A percentile compares a stretch with the other conserved stretches of the same genome.
Evolutionary conservation across 2,113 vertebrate genomes (phyloP).

Genomic region (Silurus glanis): DNA sequence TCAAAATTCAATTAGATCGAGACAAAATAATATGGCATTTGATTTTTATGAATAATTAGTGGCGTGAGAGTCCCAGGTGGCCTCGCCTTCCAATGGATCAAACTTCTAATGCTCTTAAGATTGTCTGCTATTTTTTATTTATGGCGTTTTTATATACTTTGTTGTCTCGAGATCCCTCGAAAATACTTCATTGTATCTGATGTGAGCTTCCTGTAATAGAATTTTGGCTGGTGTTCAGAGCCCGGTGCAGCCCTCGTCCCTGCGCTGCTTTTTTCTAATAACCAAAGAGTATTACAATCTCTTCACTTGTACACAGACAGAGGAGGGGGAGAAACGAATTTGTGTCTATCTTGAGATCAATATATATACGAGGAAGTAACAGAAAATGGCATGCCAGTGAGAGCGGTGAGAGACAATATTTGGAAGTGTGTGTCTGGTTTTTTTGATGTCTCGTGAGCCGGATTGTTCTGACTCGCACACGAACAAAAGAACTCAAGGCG

Average conservation of each 20-base stretch:
- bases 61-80: constrained; percentile 53
- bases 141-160: constrained; percentile 62
- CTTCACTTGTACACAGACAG: constrained; percentile 49
- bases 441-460: neutral
- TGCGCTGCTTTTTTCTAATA: constrained; percentile 54
- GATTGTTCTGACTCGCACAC: neutral
- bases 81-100: constrained; percentile 57
- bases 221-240: constrained; percentile 52
- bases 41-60: constrained; percentile 67
- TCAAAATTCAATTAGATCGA: constrained; percentile 60
- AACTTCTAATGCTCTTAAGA: constrained; percentile 67
- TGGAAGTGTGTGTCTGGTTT: constrained; percentile 7
- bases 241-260: constrained; percentile 43
- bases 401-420: constrained; percentile 32
- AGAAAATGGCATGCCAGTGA: constrained; percentile 24
- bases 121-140: constrained; percentile 65
- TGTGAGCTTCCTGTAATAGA: constrained; percentile 54
- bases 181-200: constrained; percentile 63
- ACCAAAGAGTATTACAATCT: constrained; percentile 54
- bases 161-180: constrained; percentile 60
- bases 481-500: neutral
- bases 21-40: constrained; percentile 66
- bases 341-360: constrained; percentile 54
- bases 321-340: constrained; percentile 47
- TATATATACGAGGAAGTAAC: constrained; percentile 42